These are phyloP conservation scores for Etia nguti DNA, from an alignment of 2,113 vertebrate species.

Conservation along the genomic window DNA sequence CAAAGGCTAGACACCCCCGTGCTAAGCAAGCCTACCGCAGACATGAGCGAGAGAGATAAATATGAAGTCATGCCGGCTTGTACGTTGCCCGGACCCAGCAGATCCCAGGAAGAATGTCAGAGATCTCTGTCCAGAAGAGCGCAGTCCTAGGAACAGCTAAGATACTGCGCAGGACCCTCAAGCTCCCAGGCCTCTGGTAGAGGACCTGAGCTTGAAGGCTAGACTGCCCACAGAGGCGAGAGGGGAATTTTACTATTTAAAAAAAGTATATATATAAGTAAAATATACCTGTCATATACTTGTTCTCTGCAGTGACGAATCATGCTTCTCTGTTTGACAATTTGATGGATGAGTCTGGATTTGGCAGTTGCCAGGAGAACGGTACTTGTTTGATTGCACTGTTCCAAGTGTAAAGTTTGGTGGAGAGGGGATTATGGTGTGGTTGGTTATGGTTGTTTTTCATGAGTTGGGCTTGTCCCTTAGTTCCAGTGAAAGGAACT, in stretches of 20 bases:
- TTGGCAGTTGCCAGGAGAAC: neutral
- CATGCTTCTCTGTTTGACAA: neutral
- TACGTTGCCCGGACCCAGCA: neutral
- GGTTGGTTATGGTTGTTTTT: neutral
- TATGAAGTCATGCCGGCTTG: neutral
- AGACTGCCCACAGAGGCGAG: neutral
- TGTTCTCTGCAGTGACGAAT: neutral
- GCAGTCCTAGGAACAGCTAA: neutral
- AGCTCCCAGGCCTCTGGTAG: neutral
- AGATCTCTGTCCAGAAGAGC: neutral
- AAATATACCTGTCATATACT: neutral
- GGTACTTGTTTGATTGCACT: neutral
- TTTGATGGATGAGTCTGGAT: neutral
- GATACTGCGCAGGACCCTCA: neutral
- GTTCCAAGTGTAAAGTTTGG: neutral
- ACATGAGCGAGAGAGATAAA: neutral
- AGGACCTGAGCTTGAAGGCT: neutral
- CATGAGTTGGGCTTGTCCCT: neutral
- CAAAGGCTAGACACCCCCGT: rapidly evolving
- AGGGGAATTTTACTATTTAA: neutral
- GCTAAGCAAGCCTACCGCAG: rapidly evolving
- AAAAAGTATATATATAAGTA: neutral
- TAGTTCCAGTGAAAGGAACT: neutral
- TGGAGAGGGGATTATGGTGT: neutral
- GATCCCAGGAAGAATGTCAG: rapidly evolving